phyloP scores from a whole-genome alignment of 2,113 vertebrate species.

The Antigone vipio region DNA sequence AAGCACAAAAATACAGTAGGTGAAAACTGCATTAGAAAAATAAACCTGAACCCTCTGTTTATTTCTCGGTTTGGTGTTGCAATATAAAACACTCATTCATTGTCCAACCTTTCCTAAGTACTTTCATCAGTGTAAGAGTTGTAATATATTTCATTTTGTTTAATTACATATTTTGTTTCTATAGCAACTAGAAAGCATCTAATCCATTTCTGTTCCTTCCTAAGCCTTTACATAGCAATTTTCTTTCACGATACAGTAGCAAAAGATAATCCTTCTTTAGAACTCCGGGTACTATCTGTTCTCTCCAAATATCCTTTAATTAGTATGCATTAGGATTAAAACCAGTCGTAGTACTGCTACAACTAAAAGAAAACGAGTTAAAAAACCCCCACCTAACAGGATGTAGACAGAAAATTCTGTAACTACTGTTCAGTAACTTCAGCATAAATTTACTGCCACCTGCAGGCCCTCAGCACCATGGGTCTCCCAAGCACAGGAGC shows the following conservation, averaged over 20 bases:
- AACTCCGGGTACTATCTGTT: constrained; percentile 35
- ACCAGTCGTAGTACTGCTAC: background rate
- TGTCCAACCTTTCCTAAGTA: constrained; percentile 13
- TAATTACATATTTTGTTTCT: constrained; percentile 73
- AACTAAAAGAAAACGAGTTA: constrained; percentile 17
- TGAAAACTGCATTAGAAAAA: background rate
- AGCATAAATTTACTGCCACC: constrained; percentile 73
- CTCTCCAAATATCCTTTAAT: constrained; percentile 68
- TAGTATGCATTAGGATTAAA: constrained; percentile 72
- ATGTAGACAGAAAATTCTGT: background rate
- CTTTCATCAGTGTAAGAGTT: constrained; percentile 32
- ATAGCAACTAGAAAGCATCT: constrained; percentile 63
- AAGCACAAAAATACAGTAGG: background rate
- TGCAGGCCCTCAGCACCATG: constrained; percentile 57
- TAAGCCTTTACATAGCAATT: constrained; percentile 63
- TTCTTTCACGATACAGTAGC: constrained; percentile 61
- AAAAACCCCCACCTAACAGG: background rate
- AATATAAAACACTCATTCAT: constrained; percentile 20
- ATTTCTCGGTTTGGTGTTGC: background rate
- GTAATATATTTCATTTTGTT: constrained; percentile 58
- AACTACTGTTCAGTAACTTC: background rate
- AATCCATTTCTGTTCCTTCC: constrained; percentile 60
- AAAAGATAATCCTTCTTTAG: constrained; percentile 72
- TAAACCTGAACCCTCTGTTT: background rate
- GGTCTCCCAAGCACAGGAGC: background rate